phyloP scores from a whole-genome alignment of 2,113 vertebrate species.

The Barnardius zonarius region DNA sequence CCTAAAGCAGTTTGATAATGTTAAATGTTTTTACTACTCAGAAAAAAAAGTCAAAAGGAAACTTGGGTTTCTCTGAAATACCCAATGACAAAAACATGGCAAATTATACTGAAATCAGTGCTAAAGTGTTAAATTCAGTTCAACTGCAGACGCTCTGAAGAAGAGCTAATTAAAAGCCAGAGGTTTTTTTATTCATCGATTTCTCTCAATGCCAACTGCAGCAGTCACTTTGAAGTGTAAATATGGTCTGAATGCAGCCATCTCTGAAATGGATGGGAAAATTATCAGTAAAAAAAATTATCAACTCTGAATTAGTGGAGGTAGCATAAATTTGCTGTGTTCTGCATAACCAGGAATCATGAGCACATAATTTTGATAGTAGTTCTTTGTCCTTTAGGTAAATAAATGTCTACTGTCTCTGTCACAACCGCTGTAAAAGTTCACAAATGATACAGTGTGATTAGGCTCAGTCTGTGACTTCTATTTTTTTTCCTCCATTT shows the following conservation, averaged over 20 bases:
- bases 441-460: neutral
- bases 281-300: neutral
- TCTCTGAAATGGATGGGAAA: constrained; percentile 13
- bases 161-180: constrained; percentile 42
- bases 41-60: neutral
- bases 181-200: neutral
- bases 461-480: neutral
- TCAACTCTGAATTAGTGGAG: constrained; percentile 16
- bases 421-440: neutral
- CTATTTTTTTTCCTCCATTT: neutral
- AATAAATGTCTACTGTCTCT: neutral
- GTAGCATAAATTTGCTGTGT: neutral
- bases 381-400: neutral
- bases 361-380: neutral
- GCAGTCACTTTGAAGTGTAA: constrained; percentile 35
- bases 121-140: neutral
- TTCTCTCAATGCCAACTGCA: constrained; percentile 10
- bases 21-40: neutral
- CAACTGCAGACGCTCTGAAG: neutral
- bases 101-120: neutral
- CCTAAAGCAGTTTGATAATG: neutral
- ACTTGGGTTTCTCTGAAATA: neutral
- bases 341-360: neutral
- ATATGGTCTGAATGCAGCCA: neutral
- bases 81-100: neutral